Evolutionary conservation across 1,140 invertebrate species (phyloP).

Genomic region (Phymastichus coffea): DNA sequence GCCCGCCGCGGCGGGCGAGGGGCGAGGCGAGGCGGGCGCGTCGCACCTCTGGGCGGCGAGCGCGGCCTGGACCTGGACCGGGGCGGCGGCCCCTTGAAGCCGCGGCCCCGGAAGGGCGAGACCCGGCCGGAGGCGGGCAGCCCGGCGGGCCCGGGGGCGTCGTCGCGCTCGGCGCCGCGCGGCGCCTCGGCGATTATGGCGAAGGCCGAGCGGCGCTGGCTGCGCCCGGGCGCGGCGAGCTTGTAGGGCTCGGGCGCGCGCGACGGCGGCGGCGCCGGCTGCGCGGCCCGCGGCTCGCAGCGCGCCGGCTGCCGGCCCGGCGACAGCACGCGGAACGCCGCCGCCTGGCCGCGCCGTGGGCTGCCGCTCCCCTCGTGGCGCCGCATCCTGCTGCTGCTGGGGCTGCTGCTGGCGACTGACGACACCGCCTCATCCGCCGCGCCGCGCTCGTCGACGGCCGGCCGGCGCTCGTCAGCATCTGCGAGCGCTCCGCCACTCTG

Average conservation of each 20-base stretch:
- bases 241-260: conserved; percentile 54
- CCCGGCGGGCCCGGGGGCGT: conserved; percentile 42
- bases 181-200: conserved; percentile 61
- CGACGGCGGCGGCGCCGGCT: conserved; percentile 43
- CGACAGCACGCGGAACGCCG: conserved; percentile 44
- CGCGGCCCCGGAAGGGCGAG: conserved; percentile 61
- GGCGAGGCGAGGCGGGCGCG: conserved; percentile 30
- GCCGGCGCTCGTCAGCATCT: conserved; percentile 16
- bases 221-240: conserved; percentile 41
- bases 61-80: conserved; percentile 45
- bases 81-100: conserved; percentile 59
- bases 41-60: too few species aligned
- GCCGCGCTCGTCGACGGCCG: conserved; percentile 28
- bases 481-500: neutral
- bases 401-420: neutral
- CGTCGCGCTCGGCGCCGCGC: conserved; percentile 33
- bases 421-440: conserved; percentile 17
- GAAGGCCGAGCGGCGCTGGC: conserved; percentile 56
- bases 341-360: conserved; percentile 28
- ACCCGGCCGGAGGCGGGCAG: conserved; percentile 50
- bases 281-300: conserved; percentile 21
- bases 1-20: neutral
- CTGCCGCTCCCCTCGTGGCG: conserved; percentile 15
- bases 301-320: conserved; percentile 35
- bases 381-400: conserved; percentile 37